Percentiles rank a stretch among this genome's conserved stretches.
These are phyloP conservation scores for Apodemia duryi DNA, from an alignment of 2,888 invertebrate species.

Conservation along the genomic window DNA sequence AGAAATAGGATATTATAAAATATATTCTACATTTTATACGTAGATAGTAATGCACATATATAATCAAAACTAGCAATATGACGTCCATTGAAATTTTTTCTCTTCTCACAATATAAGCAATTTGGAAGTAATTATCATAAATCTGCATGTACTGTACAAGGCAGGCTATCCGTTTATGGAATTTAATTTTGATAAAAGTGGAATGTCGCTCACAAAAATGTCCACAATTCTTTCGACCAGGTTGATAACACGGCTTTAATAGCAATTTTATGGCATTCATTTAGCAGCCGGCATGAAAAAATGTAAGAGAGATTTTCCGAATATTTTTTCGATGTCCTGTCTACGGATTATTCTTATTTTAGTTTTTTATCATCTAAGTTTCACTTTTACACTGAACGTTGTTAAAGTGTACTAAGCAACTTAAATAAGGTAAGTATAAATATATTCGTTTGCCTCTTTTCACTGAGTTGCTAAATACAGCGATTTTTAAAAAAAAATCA, in stretches of 20 bases:
- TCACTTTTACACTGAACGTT: too few species aligned
- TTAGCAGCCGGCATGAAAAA: not conserved
- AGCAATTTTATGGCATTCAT: constrained; percentile 2
- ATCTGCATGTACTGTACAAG: not conserved
- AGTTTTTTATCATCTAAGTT: too few species aligned
- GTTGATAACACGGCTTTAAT: constrained; percentile 3
- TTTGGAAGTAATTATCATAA: not conserved
- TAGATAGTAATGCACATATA: not conserved
- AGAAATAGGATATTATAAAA: too few species aligned
- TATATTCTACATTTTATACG: too few species aligned
- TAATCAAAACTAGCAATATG: not conserved
- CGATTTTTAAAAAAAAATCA: too few species aligned
- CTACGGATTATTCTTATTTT: too few species aligned
- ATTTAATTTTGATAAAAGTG: not conserved
- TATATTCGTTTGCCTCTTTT: too few species aligned
- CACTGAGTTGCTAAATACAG: too few species aligned
- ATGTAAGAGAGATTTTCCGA: too few species aligned
- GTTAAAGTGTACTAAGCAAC: too few species aligned
- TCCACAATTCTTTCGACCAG: constrained; percentile 1
- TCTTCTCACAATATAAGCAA: not conserved
- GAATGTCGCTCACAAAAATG: not conserved
- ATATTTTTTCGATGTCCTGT: too few species aligned
- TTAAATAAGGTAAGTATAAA: too few species aligned
- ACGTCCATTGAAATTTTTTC: not conserved
- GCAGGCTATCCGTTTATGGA: constrained; percentile 1